A percentile compares a stretch with the other conserved stretches of the same genome.
phyloP scores from a whole-genome alignment of 2,888 invertebrate genomes.

The Tridacna gigas region DNA sequence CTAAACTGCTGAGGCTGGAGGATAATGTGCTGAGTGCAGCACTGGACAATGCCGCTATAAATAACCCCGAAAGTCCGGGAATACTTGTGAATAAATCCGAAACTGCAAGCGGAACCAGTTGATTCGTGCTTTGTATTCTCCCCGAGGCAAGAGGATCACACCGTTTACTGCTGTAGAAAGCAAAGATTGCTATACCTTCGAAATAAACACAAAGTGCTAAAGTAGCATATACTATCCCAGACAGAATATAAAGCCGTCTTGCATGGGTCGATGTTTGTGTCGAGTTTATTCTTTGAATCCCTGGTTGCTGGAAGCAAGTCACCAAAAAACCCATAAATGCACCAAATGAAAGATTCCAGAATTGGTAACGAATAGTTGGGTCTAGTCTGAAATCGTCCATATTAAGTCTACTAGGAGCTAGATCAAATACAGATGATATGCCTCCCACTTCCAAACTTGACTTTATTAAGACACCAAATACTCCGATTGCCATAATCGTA shows the following conservation, averaged over 20 bases:
- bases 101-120: constrained; percentile 39
- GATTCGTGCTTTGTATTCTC: constrained; percentile 32
- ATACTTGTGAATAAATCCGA: constrained; percentile 39
- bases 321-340: neutral
- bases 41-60: constrained; percentile 45
- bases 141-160: constrained; percentile 46
- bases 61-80: constrained; percentile 53
- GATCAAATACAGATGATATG: neutral
- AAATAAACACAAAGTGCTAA: constrained; percentile 1
- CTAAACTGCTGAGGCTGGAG: constrained; percentile 48
- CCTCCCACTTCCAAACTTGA: constrained; percentile 31
- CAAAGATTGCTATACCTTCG: constrained; percentile 48
- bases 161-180: constrained; percentile 33
- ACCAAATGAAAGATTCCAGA: constrained; percentile 19
- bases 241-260: constrained; percentile 2
- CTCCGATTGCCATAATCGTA: constrained; percentile 24
- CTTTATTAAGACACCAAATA: constrained; percentile 27
- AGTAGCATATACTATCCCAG: constrained; percentile 15
- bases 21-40: constrained; percentile 54
- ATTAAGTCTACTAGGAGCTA: constrained; percentile 27
- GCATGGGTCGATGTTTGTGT: constrained; percentile 7
- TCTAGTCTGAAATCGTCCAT: constrained; percentile 33
- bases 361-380: constrained; percentile 32
- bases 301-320: constrained; percentile 30
- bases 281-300: constrained; percentile 26